Base-by-base conservation (phyloP, 2,113 vertebrate species). In the Lepisosteus oculatus region DNA sequence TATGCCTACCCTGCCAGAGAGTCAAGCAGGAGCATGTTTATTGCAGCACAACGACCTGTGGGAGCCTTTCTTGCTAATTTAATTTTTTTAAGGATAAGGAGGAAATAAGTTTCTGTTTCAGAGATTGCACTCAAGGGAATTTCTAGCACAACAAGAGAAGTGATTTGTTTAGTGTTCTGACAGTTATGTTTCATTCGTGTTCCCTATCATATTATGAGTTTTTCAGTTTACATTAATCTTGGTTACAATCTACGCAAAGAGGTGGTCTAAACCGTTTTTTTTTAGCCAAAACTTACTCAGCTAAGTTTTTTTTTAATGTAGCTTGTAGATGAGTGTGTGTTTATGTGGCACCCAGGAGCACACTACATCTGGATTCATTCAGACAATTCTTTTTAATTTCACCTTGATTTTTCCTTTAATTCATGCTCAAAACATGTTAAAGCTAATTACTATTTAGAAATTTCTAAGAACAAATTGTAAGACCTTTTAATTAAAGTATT, bases 1-100 rank as follows among this genome's bases (percentile, higher is more conserved):
- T 65, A 5, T 13, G 29, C 45, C 4, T 43, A 11, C 67, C 63
- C 51, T 69, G 45, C 43, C 56, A 42, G 17, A 55, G 41, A 65
- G 17, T 43, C 11, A 3, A 41, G 43, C 65, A 61, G 12, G 51
- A 6, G 54, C n/a, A 62, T 29, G 55, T 74, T 74, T 62, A 69
- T 68, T 4, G 14, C 11, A 13, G 17, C 44, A 54, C 43, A n/a
- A 44, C 6, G 13, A 7, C 44, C 8, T 57, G 12, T 61, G 43
- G 59, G 6, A 55, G 29, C 4, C n/a, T 64, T 14, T n/a, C n/a
- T 29, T 17, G 59, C 43, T 64, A 43, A 63, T 72, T 72, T 66
- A 67, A 72, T 73, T 73, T 67, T 29, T 51, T 69, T 14, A 42
- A 45, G 55, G 65, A 67, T 47, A 61, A 67, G 15, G 9, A 43